phyloP scores from a whole-genome alignment of 2,113 vertebrate species.

The Typhlomys cinereus region DNA sequence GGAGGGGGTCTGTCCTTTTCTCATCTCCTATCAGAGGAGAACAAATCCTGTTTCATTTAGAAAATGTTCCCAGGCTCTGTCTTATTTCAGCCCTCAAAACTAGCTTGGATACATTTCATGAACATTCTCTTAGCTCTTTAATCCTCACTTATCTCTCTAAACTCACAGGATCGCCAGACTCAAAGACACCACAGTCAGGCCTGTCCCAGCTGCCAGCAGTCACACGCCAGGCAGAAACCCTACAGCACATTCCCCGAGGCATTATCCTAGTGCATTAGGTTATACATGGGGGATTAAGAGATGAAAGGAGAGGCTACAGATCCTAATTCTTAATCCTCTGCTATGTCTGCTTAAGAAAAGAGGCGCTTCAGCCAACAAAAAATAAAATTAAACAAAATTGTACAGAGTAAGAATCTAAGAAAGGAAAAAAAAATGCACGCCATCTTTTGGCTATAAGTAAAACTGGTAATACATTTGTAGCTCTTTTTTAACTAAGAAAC shows the following conservation, averaged over 20 bases:
- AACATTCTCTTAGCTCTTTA: conserved; percentile 30
- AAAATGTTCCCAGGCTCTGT: not conserved
- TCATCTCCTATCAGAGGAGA: not conserved
- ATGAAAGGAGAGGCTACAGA: conserved; percentile 58
- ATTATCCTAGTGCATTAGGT: conserved; percentile 51
- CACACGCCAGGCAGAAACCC: not conserved
- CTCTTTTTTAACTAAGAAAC: conserved; percentile 40
- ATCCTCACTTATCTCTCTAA: conserved; percentile 46
- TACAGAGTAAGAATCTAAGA: not conserved
- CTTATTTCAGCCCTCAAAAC: conserved; percentile 21
- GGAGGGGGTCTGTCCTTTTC: not conserved
- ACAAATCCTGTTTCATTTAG: conserved; percentile 27
- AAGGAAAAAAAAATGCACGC: not conserved
- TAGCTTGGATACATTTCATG: conserved; percentile 5
- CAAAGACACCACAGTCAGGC: not conserved
- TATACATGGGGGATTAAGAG: conserved; percentile 58
- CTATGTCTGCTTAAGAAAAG: conserved; percentile 46
- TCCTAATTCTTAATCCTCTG: conserved; percentile 57
- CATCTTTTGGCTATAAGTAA: not conserved
- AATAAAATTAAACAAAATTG: not conserved
- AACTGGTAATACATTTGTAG: conserved; percentile 35
- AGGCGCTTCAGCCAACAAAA: not conserved
- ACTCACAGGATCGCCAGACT: conserved; percentile 2
- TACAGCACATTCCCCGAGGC: conserved; percentile 22
- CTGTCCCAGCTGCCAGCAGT: not conserved